Evolutionary conservation across 2,888 invertebrate species (phyloP), one percentile per base, ranked within the genome.

Genomic region (Beris morrisii): DNA sequence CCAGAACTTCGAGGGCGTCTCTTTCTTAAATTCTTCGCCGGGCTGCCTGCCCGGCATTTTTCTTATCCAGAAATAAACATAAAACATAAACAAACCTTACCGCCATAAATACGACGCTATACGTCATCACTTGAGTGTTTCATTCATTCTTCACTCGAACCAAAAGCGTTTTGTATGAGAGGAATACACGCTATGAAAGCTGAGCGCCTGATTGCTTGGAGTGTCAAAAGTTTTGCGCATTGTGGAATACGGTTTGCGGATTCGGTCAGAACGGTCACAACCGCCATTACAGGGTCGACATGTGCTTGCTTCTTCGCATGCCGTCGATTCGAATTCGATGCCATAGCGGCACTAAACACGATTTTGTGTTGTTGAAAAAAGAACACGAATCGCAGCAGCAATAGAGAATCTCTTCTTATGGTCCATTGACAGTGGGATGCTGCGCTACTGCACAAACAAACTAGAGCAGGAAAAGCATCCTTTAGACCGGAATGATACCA

Each of bases 381-480:
- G 22, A n/a, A 15, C 7, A 38, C 4, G 11, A 12, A 5, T 22
- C 28, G 58, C 58, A 30, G 28, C 45, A 46, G 31, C 5, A 48
- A 48, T 12, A 5, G 38, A 38, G 59, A 59, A 15, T 52, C 52
- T 52, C 50, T 61, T 30, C 32, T 61, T 48, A 13, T 61, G 61
- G 61, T 61, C 61, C 61, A 61, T 46, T 31, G 46, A 56, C 55
- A 46, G 46, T 61, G 61, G 61, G 61, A 61, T 61, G 61, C 61
- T 61, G 61, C 61, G 61, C 61, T 61, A 61, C 61, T 61, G 53
- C 53, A 64, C 67, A 69, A 69, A 50, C 69, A 69, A 79, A 79
- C 78, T 79, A 77, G 79, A 79, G 79, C 79, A 78, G 74, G 71
- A 74, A 61, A 61, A 79, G 79, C 79, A 79, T 79, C 79, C 79